Evolutionary conservation across 2,113 vertebrate genomes (phyloP), one percentile per base, ranked within the genome.

Genomic region (Oenanthe melanoleuca): DNA sequence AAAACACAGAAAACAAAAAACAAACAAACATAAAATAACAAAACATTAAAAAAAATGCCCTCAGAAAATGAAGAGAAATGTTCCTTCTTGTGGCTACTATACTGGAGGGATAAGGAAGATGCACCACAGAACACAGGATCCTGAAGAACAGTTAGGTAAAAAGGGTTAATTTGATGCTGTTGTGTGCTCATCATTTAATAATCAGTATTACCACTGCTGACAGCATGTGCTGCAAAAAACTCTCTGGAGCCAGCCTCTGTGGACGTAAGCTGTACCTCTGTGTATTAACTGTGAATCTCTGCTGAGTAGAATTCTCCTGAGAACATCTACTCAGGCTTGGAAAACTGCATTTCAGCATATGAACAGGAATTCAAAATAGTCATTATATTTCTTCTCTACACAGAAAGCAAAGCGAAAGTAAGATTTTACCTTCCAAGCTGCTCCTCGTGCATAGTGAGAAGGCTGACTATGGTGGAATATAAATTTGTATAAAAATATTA

Each of bases 31-130:
- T 45, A 45, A 45, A 21, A 20, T 45, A 45, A 45, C 44, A 45
- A 45, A 45, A 45, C 19, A 45, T 45, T 20, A 47, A 37, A 83
- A 33, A 73, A 50, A 45, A 16, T 38, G 24, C 28, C 47, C 25
- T 63, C 22, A 47, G 6, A 7, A 74, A 78, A 61, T 0, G 0
- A 69, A 50, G 3, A 49, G 24, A 12, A 24, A 31, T 14, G 6
- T 23, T 70, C 19, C 34, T 45, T 71, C 25, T 55, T 1, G 2
- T 31, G 13, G 31, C 34, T 73, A 29, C 24, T 45, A 9, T 24
- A 45, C 22, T 28, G 31, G 20, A 59, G 12, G 28, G 19, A 55
- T 18, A 45, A 23, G 45, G n/a, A 60, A 21, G 38, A 50, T 22
- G 29, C 15, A 29, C 8, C 4, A 4, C 16, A 60, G 29, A 64